Evolutionary conservation across 2,113 vertebrate species (phyloP).

Genomic region (Gavia stellata): DNA sequence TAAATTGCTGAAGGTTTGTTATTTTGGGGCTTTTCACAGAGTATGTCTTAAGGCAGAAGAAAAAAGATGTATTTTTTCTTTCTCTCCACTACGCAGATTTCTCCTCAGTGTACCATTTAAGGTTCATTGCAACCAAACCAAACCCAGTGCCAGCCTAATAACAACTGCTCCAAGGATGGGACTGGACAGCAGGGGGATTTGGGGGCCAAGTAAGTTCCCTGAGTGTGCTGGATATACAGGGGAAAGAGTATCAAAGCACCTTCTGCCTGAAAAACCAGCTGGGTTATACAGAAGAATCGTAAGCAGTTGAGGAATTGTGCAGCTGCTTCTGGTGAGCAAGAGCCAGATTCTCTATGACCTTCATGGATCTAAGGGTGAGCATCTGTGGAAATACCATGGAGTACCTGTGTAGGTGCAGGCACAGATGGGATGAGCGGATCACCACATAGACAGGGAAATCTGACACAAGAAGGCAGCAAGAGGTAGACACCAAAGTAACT

Average conservation of each 20-base stretch:
- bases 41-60: neutral
- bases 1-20: neutral
- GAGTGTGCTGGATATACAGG: neutral
- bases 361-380: neutral
- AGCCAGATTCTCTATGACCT: neutral
- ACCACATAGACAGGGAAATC: neutral
- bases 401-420: neutral
- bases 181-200: neutral
- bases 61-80: neutral
- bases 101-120: neutral
- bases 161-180: neutral
- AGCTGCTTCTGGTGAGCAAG: neutral
- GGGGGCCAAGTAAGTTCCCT: neutral
- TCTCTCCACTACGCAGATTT: neutral
- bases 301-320: neutral
- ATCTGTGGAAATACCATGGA: neutral
- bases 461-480: neutral
- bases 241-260: neutral
- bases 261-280: neutral
- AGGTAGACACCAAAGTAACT: neutral
- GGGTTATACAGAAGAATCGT: neutral
- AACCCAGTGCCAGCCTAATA: neutral
- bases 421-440: neutral
- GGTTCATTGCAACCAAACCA: neutral
- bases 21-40: neutral